These are phyloP conservation scores for Rhipidura dahli DNA, from an alignment of 2,113 vertebrate species.

Conservation along the genomic window DNA sequence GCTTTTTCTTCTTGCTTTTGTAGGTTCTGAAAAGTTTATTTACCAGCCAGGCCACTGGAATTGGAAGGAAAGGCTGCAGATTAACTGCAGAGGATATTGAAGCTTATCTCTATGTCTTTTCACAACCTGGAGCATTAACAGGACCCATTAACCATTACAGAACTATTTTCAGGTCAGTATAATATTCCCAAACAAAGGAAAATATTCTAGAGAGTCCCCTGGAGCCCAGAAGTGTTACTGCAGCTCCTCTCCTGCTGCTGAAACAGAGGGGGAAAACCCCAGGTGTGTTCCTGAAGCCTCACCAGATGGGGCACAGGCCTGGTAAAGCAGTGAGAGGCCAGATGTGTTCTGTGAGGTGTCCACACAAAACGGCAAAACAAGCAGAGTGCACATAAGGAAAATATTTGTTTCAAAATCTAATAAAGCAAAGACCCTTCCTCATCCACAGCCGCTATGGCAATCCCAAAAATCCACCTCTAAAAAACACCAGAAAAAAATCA, in stretches of 20 bases:
- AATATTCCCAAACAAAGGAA: neutral
- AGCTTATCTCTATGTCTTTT: constrained; percentile 92
- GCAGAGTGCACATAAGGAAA: neutral
- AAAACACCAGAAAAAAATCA: neutral
- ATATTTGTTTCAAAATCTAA: neutral
- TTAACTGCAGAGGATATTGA: constrained; percentile 91
- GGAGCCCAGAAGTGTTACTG: neutral
- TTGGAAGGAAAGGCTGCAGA: constrained; percentile 85
- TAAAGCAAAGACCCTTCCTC: neutral
- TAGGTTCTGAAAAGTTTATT: constrained; percentile 91
- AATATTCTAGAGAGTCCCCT: neutral
- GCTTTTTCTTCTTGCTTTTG: constrained; percentile 15
- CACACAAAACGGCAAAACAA: neutral
- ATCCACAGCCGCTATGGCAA: neutral
- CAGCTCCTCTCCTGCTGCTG: neutral
- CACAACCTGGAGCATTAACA: constrained; percentile 92
- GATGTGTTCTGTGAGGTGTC: neutral
- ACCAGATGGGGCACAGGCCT: neutral
- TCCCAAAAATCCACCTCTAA: neutral
- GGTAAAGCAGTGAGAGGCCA: neutral
- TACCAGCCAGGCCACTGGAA: constrained; percentile 89
- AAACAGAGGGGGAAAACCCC: neutral
- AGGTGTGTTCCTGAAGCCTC: neutral
- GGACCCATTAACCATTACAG: constrained; percentile 96
- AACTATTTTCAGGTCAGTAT: constrained; percentile 89